A percentile compares a stretch with the other conserved stretches of the same genome.
Conservation (phyloP, 2,113 vertebrate genomes). For the Alethe castanea region DNA sequence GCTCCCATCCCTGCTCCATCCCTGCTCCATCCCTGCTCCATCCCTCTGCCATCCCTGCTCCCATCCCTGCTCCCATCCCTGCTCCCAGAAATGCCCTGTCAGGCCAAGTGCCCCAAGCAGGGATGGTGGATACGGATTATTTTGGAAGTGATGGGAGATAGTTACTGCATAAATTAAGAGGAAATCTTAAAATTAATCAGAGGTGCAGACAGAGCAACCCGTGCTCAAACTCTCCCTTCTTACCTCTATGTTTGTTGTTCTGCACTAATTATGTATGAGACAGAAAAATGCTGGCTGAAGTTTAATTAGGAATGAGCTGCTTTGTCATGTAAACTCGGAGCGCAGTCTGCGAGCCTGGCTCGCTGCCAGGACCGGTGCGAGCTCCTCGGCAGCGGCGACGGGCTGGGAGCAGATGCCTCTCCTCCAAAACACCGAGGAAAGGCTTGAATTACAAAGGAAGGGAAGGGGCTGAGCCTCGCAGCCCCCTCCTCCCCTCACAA, state of each 20-base stretch:
- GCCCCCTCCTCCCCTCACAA: constrained; percentile 8
- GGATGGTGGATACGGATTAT: accelerated
- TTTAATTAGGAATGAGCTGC: constrained; percentile 15
- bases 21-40: background rate
- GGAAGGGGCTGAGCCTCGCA: constrained; percentile 51
- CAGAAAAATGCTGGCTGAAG: background rate
- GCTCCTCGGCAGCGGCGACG: background rate
- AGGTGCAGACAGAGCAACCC: background rate
- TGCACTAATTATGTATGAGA: background rate
- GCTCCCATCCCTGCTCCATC: too few relatives aligned
- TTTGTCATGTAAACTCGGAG: background rate
- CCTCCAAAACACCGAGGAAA: constrained; percentile 27
- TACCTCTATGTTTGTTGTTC: background rate
- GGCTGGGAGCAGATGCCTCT: constrained; percentile 57
- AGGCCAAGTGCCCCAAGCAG: background rate
- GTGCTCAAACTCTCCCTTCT: background rate
- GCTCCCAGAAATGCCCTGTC: background rate
- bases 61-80: background rate
- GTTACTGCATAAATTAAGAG: background rate
- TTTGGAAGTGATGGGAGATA: background rate
- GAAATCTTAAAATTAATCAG: background rate
- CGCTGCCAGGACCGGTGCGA: background rate
- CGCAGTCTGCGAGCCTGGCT: background rate
- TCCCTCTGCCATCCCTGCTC: background rate
- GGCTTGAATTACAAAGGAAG: constrained; percentile 57